Percentiles rank a stretch among this genome's conserved stretches.
These are phyloP conservation scores for Orthosia gothica DNA, from an alignment of 2,888 invertebrate genomes.

Conservation along the genomic window DNA sequence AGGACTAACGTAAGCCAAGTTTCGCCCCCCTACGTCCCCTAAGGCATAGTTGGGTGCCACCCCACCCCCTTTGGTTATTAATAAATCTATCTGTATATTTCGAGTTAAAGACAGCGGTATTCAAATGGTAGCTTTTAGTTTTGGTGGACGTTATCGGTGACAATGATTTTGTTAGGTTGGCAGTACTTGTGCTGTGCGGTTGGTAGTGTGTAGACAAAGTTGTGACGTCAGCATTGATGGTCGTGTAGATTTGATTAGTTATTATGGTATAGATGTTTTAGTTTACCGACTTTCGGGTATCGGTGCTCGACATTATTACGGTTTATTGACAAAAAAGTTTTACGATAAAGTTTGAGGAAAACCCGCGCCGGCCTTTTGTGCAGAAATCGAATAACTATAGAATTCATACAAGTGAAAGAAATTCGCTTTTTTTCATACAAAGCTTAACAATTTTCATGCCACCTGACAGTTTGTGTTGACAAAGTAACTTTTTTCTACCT, in stretches of 20 bases:
- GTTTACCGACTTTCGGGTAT: not conserved
- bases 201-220: conserved; percentile 34
- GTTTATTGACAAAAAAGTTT: not conserved
- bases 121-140: conserved; percentile 76
- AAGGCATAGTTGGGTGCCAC: conserved; percentile 81
- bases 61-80: conserved; percentile 84
- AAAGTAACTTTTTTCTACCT: not conserved
- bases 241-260: not conserved
- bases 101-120: conserved; percentile 86
- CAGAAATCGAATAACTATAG: not conserved
- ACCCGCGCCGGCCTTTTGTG: too few relatives aligned
- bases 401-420: not conserved
- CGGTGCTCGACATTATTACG: too few relatives aligned
- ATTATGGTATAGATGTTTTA: not conserved
- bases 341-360: accelerated
- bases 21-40: conserved; percentile 79
- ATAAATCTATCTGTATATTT: conserved; percentile 91
- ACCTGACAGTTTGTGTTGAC: not conserved
- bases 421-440: not conserved
- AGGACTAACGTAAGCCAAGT: conserved; percentile 90
- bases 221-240: conserved; percentile 12
- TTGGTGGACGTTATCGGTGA: conserved; percentile 71
- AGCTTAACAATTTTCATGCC: not conserved
- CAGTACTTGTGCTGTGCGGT: conserved; percentile 33
- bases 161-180: conserved; percentile 68